A percentile compares a stretch with the other conserved stretches of the same genome.
Evolutionary conservation across 1,140 invertebrate genomes (phyloP).

Genomic region (Zaprionus ornatus): DNA sequence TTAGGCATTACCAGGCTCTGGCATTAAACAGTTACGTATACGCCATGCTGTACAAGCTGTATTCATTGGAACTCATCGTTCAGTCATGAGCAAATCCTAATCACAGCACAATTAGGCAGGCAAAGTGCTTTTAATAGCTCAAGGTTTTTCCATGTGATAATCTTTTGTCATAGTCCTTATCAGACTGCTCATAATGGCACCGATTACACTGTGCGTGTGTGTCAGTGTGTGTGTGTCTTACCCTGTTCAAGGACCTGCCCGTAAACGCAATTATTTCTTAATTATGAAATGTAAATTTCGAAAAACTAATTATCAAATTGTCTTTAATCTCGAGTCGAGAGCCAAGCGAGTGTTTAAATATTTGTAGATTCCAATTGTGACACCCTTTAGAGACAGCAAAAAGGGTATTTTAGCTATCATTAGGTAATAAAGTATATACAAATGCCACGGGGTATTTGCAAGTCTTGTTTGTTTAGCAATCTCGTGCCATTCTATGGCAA

Average conservation of each 20-base stretch:
- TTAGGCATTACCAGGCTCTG: background rate
- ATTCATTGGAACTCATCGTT: background rate
- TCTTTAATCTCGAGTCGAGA: background rate
- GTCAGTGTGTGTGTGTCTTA: background rate
- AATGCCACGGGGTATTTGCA: background rate
- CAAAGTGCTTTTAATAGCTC: background rate
- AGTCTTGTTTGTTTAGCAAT: background rate
- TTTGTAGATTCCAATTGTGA: background rate
- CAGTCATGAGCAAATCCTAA: constrained; percentile 1
- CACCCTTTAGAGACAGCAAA: background rate
- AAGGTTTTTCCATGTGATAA: background rate
- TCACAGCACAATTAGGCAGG: background rate
- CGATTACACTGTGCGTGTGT: background rate
- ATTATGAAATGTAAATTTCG: background rate
- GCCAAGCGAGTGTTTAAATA: background rate
- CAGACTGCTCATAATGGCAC: background rate
- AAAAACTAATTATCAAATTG: background rate
- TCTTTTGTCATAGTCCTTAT: background rate
- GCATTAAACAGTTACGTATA: background rate
- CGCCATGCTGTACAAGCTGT: background rate
- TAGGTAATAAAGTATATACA: background rate
- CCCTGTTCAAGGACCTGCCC: background rate
- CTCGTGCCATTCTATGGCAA: no score
- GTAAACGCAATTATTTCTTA: background rate
- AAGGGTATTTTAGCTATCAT: background rate